A percentile compares a stretch with the other conserved stretches of the same genome.
phyloP scores from a whole-genome alignment of 2,888 invertebrate species.

The Salticus scenicus region DNA sequence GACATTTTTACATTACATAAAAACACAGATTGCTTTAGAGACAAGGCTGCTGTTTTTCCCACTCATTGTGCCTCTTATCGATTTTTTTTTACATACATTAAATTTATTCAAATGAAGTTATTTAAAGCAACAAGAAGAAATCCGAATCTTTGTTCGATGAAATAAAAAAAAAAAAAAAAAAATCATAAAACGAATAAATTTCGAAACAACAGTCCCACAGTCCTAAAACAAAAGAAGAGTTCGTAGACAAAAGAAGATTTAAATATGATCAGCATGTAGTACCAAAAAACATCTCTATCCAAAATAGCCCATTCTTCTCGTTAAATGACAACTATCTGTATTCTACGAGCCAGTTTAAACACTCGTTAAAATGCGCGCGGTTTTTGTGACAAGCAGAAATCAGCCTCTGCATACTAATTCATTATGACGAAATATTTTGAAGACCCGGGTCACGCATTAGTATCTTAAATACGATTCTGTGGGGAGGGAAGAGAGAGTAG shows the following conservation, averaged over 20 bases:
- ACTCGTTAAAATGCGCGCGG: neutral
- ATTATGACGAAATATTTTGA: neutral
- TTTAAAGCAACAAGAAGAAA: too few relatives aligned
- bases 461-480: neutral
- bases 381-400: neutral
- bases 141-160: too few relatives aligned
- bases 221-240: neutral
- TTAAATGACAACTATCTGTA: neutral
- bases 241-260: too few relatives aligned
- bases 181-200: too few relatives aligned
- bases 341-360: neutral
- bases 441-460: constrained; percentile 1
- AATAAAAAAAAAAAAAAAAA: too few relatives aligned
- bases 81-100: too few relatives aligned
- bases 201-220: neutral
- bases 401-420: neutral
- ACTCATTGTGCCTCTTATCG: too few relatives aligned
- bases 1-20: too few relatives aligned
- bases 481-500: neutral
- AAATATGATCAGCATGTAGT: too few relatives aligned
- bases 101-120: too few relatives aligned
- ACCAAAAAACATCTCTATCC: neutral
- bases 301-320: neutral
- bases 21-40: too few relatives aligned
- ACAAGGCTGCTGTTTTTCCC: too few relatives aligned